phyloP scores from a whole-genome alignment of 2,797 vertebrate genomes.

The Arctocebus calabarensis region DNA sequence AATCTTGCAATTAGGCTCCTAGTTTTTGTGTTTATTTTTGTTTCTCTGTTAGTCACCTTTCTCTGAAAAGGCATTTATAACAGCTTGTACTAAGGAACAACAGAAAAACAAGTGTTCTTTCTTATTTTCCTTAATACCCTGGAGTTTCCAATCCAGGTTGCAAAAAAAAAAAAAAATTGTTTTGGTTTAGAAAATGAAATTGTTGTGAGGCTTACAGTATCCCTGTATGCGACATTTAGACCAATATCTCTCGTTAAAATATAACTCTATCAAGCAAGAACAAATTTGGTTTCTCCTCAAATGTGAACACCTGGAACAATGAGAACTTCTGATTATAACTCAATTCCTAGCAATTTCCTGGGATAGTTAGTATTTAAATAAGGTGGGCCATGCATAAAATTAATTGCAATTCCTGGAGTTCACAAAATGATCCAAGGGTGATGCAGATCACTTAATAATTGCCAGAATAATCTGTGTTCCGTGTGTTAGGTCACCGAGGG shows the following conservation, averaged over 20 bases:
- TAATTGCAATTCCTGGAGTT: conserved; percentile 74
- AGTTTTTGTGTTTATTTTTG: neutral
- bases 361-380: conserved; percentile 53
- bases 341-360: conserved; percentile 53
- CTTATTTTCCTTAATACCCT: neutral
- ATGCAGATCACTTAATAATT: conserved; percentile 70
- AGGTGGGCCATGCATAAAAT: conserved; percentile 70
- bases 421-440: conserved; percentile 55
- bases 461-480: conserved; percentile 69
- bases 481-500: conserved; percentile 68
- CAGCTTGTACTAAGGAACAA: neutral
- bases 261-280: neutral
- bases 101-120: neutral
- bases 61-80: neutral
- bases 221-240: neutral
- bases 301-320: conserved; percentile 42
- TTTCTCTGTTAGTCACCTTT: neutral
- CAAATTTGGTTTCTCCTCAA: neutral
- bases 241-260: neutral
- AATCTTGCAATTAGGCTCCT: neutral
- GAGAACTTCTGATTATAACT: conserved; percentile 3
- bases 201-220: neutral
- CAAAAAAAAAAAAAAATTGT: neutral
- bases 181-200: conserved; percentile 16
- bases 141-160: neutral